Percentiles rank a stretch among this genome's conserved stretches.
Evolutionary conservation across 1,140 invertebrate genomes (phyloP).

Genomic region (Platyura marginata): DNA sequence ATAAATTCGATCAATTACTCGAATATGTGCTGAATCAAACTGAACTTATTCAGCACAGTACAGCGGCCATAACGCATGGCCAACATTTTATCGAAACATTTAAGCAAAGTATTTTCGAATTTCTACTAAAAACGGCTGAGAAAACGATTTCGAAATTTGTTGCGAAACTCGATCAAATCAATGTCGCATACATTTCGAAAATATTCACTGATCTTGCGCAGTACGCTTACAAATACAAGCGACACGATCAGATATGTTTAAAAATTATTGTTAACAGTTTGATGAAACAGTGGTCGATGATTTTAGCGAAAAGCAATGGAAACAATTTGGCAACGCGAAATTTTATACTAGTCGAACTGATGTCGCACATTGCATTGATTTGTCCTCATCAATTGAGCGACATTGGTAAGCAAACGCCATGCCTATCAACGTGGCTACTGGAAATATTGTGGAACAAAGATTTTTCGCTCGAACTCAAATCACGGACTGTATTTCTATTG

Average conservation of each 20-base stretch:
- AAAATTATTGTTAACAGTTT: background rate
- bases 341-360: background rate
- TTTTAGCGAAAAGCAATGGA: background rate
- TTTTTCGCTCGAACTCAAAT: conserved; percentile 3
- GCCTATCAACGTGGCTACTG: conserved; percentile 1
- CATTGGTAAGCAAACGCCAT: background rate
- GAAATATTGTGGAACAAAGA: background rate
- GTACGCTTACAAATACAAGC: background rate
- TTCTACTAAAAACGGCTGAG: conserved; percentile 10
- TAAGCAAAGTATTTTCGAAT: conserved; percentile 12
- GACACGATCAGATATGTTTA: background rate
- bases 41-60: conserved; percentile 1
- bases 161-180: conserved; percentile 2
- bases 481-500: background rate
- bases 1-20: too few species aligned
- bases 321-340: background rate
- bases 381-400: background rate
- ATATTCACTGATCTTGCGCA: conserved; percentile 2
- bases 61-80: conserved; percentile 11
- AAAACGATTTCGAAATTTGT: conserved; percentile 5
- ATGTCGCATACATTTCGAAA: background rate
- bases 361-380: background rate
- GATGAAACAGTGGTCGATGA: background rate
- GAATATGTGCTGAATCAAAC: conserved; percentile 1
- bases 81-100: conserved; percentile 21